These are phyloP conservation scores for Drosophila setifemur DNA, from an alignment of 1,140 invertebrate genomes.

Conservation along the genomic window DNA sequence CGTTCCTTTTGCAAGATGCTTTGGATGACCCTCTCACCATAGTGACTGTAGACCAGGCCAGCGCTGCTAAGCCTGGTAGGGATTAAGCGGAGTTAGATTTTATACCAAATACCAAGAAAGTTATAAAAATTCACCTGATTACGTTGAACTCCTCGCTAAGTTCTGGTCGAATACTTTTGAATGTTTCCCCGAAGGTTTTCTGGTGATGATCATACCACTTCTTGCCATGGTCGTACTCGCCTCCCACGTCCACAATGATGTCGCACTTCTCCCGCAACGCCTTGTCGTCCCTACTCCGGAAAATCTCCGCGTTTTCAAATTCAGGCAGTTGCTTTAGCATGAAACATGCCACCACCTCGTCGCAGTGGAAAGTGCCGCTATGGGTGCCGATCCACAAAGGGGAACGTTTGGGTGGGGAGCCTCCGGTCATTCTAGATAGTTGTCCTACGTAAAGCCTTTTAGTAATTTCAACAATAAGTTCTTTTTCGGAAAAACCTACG, in stretches of 20 bases:
- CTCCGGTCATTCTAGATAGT: constrained; percentile 33
- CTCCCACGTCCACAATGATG: constrained; percentile 98
- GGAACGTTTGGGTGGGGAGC: constrained; percentile 52
- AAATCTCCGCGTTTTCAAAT: constrained; percentile 92
- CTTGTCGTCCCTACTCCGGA: constrained; percentile 86
- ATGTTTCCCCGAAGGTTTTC: constrained; percentile 86
- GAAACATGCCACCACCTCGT: constrained; percentile 96
- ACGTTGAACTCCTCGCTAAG: constrained; percentile 83
- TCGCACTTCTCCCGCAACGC: constrained; percentile 92
- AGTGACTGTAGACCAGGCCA: constrained; percentile 96
- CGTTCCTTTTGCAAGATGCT: constrained; percentile 83
- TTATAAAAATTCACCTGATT: constrained; percentile 82
- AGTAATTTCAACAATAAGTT: background rate
- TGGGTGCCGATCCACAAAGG: constrained; percentile 89
- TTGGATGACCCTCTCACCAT: constrained; percentile 91
- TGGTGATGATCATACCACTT: constrained; percentile 98
- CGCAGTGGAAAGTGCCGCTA: constrained; percentile 95
- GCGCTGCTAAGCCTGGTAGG: constrained; percentile 94
- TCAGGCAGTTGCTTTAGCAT: constrained; percentile 92
- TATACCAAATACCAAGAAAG: background rate
- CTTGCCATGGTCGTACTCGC: constrained; percentile 89
- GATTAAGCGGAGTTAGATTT: background rate
- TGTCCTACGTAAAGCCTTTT: background rate
- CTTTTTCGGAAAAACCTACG: background rate
- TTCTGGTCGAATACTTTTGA: constrained; percentile 84